phyloP scores from a whole-genome alignment of 1,140 invertebrate genomes.

The Probaryconus sp. region DNA sequence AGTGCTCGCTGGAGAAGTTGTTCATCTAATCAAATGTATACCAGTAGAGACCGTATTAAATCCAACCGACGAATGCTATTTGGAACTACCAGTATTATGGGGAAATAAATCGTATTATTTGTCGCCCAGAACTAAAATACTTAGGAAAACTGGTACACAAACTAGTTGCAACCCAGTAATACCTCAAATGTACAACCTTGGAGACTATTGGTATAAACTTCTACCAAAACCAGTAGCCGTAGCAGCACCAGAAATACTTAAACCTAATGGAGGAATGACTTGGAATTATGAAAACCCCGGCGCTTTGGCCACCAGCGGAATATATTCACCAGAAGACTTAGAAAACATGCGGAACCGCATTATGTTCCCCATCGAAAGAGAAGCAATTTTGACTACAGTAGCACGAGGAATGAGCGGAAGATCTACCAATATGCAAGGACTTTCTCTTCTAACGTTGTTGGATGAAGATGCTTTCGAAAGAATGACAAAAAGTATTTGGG shows the following conservation, averaged over 20 bases:
- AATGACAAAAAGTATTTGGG: slow-evolving; percentile 27
- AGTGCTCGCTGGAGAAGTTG: slow-evolving; percentile 12
- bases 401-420: slow-evolving; percentile 28
- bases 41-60: slow-evolving; percentile 19
- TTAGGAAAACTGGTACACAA: slow-evolving; percentile 17
- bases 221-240: slow-evolving; percentile 7
- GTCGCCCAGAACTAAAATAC: slow-evolving; percentile 34
- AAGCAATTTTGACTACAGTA: slow-evolving; percentile 39
- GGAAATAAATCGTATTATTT: slow-evolving; percentile 18
- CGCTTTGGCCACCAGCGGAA: slow-evolving; percentile 24
- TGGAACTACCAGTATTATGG: slow-evolving; percentile 22
- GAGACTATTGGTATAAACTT: slow-evolving; percentile 23
- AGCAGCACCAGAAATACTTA: neutral
- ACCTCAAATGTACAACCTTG: slow-evolving; percentile 14
- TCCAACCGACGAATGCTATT: slow-evolving; percentile 11
- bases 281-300: slow-evolving; percentile 35
- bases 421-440: neutral
- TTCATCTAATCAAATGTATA: slow-evolving; percentile 27
- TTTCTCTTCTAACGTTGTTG: slow-evolving; percentile 6
- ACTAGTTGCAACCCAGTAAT: slow-evolving; percentile 29
- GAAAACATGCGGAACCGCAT: slow-evolving; percentile 21
- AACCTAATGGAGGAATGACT: slow-evolving; percentile 3
- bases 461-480: slow-evolving; percentile 30
- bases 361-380: slow-evolving; percentile 48
- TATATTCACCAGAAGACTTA: slow-evolving; percentile 27